Conservation (phyloP, 2,888 invertebrate genomes). For the Folsomia candida region DNA sequence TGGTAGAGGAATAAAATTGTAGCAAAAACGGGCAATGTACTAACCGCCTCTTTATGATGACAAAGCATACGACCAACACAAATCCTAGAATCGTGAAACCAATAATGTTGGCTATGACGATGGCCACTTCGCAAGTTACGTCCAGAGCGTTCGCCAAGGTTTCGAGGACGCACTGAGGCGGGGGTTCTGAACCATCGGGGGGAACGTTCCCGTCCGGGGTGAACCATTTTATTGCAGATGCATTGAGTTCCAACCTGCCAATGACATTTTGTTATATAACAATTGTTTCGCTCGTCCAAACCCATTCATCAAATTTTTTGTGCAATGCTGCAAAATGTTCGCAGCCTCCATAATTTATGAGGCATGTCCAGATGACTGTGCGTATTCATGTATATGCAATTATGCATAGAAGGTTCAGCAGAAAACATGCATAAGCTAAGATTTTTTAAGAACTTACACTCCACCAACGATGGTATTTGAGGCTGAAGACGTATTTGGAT, state of each 20-base stretch:
- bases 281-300: not conserved
- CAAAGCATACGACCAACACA: slow-evolving; percentile 61
- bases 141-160: slow-evolving; percentile 66
- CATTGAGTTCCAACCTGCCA: slow-evolving; percentile 58
- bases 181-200: slow-evolving; percentile 63
- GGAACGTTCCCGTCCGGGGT: slow-evolving; percentile 63
- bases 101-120: slow-evolving; percentile 65
- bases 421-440: not conserved
- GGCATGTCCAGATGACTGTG: too few species aligned
- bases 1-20: too few species aligned
- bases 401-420: not conserved
- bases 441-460: slow-evolving; percentile 39
- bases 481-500: slow-evolving; percentile 59
- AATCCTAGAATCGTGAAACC: slow-evolving; percentile 62
- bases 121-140: slow-evolving; percentile 71
- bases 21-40: too few species aligned
- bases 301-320: too few species aligned
- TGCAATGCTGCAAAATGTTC: too few species aligned
- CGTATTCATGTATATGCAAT: not conserved
- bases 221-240: slow-evolving; percentile 64
- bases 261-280: not conserved
- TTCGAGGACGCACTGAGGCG: slow-evolving; percentile 65
- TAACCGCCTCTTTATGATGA: slow-evolving; percentile 65
- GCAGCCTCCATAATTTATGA: too few species aligned
- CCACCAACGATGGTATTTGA: slow-evolving; percentile 59